Percentiles rank a stretch among this genome's conserved stretches.
These are phyloP conservation scores for Choristoneura fumiferana DNA, from an alignment of 1,140 invertebrate genomes.

Conservation along the genomic window DNA sequence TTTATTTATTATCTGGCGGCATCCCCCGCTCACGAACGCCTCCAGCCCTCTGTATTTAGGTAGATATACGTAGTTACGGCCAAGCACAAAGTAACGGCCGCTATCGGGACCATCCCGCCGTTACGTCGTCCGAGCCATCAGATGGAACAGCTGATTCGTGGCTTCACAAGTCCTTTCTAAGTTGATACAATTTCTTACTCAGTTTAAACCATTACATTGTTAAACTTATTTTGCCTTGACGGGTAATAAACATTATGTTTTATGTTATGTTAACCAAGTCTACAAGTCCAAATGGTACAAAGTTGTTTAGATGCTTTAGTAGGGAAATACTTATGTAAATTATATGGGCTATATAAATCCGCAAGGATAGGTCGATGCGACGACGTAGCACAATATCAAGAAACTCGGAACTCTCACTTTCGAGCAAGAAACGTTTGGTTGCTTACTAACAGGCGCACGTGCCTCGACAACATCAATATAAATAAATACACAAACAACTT, in stretches of 20 bases:
- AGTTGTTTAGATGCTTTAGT: conserved; percentile 1
- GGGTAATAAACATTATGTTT: too few relatives aligned
- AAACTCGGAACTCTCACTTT: conserved; percentile 71
- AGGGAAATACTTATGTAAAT: conserved; percentile 14
- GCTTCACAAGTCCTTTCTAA: too few relatives aligned
- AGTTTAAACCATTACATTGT: too few relatives aligned
- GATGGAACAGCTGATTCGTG: conserved; percentile 10
- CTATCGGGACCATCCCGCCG: conserved; percentile 16
- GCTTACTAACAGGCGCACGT: conserved; percentile 27
- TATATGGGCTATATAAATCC: conserved; percentile 30
- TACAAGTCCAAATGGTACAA: not conserved
- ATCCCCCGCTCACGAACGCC: conserved; percentile 48
- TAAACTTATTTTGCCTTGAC: too few relatives aligned
- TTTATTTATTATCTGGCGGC: conserved; percentile 75
- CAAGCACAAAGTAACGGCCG: conserved; percentile 19
- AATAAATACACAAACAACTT: conserved; percentile 50
- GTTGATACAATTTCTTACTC: too few relatives aligned
- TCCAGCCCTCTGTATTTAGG: conserved; percentile 29
- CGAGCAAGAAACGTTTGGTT: conserved; percentile 57
- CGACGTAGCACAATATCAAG: conserved; percentile 42
- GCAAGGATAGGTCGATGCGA: conserved; percentile 43
- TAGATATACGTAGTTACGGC: conserved; percentile 20
- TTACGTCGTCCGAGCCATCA: not conserved
- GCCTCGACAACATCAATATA: conserved; percentile 51
- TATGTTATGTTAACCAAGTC: too few relatives aligned